Percentiles rank a stretch among this genome's conserved stretches.
Conservation (phyloP, 1,140 invertebrate species). For the Cyphomyrmex costatus region DNA sequence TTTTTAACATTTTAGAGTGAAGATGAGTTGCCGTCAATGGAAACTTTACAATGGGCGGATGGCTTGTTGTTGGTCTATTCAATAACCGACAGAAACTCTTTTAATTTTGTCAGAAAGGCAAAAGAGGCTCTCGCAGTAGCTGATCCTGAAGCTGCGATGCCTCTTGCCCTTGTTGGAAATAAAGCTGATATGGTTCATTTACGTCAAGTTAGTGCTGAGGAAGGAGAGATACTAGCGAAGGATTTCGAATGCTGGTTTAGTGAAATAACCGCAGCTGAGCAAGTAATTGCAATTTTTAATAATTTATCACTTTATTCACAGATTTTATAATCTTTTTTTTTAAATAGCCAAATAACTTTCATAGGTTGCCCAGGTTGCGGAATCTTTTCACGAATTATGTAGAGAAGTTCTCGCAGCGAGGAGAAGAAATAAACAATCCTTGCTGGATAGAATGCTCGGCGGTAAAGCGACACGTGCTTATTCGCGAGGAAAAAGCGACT, state of each 20-base stretch:
- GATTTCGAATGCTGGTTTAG: conserved; percentile 95
- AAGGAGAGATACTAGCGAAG: conserved; percentile 95
- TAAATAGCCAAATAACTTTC: neutral
- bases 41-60: conserved; percentile 95
- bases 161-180: conserved; percentile 94
- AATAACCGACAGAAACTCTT: conserved; percentile 95
- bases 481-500: conserved; percentile 94
- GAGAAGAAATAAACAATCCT: conserved; percentile 94
- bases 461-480: conserved; percentile 90
- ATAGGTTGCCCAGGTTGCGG: conserved; percentile 89
- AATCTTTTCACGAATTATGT: conserved; percentile 94
- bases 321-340: neutral
- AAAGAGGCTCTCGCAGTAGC: conserved; percentile 90
- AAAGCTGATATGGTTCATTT: conserved; percentile 97
- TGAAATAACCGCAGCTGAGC: conserved; percentile 96
- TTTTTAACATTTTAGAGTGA: conserved; percentile 84
- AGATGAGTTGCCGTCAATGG: conserved; percentile 92
- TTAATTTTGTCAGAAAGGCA: conserved; percentile 93
- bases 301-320: neutral
- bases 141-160: conserved; percentile 89
- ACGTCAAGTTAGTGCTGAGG: conserved; percentile 94
- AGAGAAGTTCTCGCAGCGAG: conserved; percentile 92
- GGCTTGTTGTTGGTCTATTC: conserved; percentile 96
- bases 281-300: conserved; percentile 87
- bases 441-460: conserved; percentile 93